These are phyloP conservation scores for Sphaerophoria rueppellii DNA, from an alignment of 2,888 invertebrate species.

Conservation along the genomic window DNA sequence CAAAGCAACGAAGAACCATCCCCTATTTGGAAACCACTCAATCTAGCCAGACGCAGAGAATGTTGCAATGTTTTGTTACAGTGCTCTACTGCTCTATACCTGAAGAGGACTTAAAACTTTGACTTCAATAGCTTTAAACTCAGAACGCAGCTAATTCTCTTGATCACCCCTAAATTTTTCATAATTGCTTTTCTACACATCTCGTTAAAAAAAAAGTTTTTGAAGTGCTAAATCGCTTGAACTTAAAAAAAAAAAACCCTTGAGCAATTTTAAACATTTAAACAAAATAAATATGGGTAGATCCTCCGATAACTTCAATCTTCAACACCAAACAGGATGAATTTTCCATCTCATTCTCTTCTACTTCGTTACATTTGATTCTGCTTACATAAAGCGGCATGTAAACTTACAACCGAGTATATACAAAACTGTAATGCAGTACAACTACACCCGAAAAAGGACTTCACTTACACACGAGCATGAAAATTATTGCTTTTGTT, in stretches of 20 bases:
- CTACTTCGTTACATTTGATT: background rate
- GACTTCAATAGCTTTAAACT: background rate
- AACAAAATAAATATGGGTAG: background rate
- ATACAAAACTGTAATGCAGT: background rate
- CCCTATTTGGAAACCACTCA: background rate
- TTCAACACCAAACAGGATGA: background rate
- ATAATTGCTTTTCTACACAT: background rate
- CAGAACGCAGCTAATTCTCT: background rate
- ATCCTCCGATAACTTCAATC: constrained; percentile 6
- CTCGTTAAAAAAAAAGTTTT: background rate
- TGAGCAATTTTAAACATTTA: constrained; percentile 2
- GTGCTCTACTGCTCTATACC: background rate
- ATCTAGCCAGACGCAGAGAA: background rate
- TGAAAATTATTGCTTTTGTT: background rate
- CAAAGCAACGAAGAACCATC: no score
- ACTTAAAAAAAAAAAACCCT: constrained; percentile 12
- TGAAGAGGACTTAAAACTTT: constrained; percentile 7
- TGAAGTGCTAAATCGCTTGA: constrained; percentile 20
- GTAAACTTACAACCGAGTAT: constrained; percentile 45
- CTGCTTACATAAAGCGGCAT: background rate
- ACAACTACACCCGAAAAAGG: constrained; percentile 14
- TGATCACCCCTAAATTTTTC: background rate
- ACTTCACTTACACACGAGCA: constrained; percentile 1
- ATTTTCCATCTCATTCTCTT: background rate
- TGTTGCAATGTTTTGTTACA: no score